Conservation (phyloP, 1,140 invertebrate species). For the Papilio xuthus region DNA sequence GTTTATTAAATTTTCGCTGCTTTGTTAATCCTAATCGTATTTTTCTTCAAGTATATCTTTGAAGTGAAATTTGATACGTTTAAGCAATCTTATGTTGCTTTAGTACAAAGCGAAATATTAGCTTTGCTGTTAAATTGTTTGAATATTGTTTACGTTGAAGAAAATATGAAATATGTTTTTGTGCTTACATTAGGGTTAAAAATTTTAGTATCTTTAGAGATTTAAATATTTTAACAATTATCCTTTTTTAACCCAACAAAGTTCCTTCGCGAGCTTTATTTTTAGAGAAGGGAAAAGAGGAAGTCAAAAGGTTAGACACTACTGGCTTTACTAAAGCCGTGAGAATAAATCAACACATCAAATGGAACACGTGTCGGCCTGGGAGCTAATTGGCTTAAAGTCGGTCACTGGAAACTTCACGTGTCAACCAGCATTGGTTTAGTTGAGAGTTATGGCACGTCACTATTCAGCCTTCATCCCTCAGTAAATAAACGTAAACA, state of each 20-base stretch:
- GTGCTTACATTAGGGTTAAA: not conserved
- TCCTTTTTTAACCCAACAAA: too few relatives aligned
- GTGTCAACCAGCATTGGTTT: slow-evolving; percentile 5
- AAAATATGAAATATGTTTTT: not conserved
- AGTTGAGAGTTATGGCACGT: slow-evolving; percentile 15
- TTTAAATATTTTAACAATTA: too few relatives aligned
- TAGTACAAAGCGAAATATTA: not conserved
- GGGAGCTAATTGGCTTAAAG: slow-evolving; percentile 16
- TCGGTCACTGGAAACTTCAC: slow-evolving; percentile 15
- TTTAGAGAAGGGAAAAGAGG: not conserved
- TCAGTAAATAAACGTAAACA: not conserved
- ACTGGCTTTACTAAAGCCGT: not conserved
- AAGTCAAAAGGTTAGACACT: not conserved
- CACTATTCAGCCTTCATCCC: not conserved
- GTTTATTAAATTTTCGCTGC: slow-evolving; percentile 19
- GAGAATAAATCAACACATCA: not conserved
- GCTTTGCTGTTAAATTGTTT: not conserved
- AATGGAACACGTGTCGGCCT: not conserved
- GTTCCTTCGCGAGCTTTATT: not conserved
- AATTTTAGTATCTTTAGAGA: too few relatives aligned
- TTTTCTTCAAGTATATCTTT: not conserved
- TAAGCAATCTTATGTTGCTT: not conserved
- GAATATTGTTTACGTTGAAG: not conserved
- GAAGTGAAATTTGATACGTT: not conserved
- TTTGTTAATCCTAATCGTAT: slow-evolving; percentile 21